These are phyloP conservation scores for Cynopterus sphinx DNA, from an alignment of 2,797 vertebrate species.

Conservation along the genomic window DNA sequence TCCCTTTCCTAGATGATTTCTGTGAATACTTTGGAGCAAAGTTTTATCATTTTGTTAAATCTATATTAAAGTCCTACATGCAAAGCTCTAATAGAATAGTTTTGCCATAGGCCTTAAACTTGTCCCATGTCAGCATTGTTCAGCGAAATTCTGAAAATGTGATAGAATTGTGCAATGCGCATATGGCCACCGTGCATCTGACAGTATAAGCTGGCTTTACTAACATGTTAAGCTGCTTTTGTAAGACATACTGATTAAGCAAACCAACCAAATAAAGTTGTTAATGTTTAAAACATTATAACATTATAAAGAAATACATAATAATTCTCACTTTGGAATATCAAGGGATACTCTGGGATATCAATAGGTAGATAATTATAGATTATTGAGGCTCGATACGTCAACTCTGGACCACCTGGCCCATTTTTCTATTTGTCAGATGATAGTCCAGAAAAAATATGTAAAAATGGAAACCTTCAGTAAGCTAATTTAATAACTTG, in stretches of 20 bases:
- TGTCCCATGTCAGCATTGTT: conserved; percentile 5
- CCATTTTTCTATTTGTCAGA: conserved; percentile 50
- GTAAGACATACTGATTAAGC: not conserved
- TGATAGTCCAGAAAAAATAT: conserved; percentile 22
- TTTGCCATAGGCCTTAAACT: not conserved
- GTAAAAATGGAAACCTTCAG: conserved; percentile 16
- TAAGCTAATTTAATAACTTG: conserved; percentile 50
- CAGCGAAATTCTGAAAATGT: conserved; percentile 18
- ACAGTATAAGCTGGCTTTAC: not conserved
- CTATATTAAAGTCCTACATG: not conserved
- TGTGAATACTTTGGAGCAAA: not conserved
- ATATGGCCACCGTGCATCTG: not conserved
- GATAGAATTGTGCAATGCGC: not conserved
- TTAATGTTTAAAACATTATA: not conserved
- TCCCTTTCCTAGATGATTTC: not conserved
- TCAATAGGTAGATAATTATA: not conserved
- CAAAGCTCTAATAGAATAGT: not conserved
- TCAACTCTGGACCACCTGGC: not conserved
- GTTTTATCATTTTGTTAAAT: conserved; percentile 6
- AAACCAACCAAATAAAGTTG: not conserved
- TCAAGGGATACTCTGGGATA: not conserved
- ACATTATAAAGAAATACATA: conserved; percentile 4
- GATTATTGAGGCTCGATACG: not conserved
- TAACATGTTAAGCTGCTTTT: conserved; percentile 22
- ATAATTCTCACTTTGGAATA: conserved; percentile 3